Evolutionary conservation across 2,797 vertebrate species (phyloP).

Genomic region (Channa striata): DNA sequence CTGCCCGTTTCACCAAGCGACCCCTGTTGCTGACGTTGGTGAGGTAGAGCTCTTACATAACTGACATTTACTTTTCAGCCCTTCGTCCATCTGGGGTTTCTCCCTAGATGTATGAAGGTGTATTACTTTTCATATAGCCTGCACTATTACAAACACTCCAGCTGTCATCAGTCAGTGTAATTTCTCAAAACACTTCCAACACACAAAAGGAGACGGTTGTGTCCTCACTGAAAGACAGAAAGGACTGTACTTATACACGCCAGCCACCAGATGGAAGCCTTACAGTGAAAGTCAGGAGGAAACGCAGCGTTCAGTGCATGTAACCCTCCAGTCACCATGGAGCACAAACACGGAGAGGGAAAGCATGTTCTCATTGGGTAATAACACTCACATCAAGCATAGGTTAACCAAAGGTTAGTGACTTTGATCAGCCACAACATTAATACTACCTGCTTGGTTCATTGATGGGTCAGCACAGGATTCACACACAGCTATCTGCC

Average conservation of each 20-base stretch:
- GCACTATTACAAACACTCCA: conserved; percentile 12
- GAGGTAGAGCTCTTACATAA: conserved; percentile 62
- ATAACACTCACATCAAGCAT: conserved; percentile 31
- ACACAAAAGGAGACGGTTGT: neutral
- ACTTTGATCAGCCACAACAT: too few relatives aligned
- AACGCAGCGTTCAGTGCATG: conserved; percentile 13
- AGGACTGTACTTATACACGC: conserved; percentile 47
- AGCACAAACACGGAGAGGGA: conserved; percentile 25
- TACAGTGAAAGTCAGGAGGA: conserved; percentile 22
- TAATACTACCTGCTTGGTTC: too few relatives aligned
- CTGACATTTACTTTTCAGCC: conserved; percentile 62
- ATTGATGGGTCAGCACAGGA: too few relatives aligned
- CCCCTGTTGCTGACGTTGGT: conserved; percentile 32
- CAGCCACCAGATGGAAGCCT: conserved; percentile 74
- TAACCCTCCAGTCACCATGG: conserved; percentile 29
- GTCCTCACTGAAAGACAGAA: neutral
- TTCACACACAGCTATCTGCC: too few relatives aligned
- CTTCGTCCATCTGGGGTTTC: conserved; percentile 3
- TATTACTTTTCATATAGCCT: conserved; percentile 9
- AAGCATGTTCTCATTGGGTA: conserved; percentile 20
- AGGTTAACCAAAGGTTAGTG: conserved; percentile 14
- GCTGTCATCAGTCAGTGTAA: neutral
- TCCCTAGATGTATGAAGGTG: conserved; percentile 13
- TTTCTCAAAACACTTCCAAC: conserved; percentile 11
- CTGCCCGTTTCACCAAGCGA: conserved; percentile 41